Percentiles rank a stretch among this genome's conserved stretches.
These are phyloP conservation scores for Pelvicachromis taeniatus DNA, from an alignment of 2,113 vertebrate genomes.

Conservation along the genomic window DNA sequence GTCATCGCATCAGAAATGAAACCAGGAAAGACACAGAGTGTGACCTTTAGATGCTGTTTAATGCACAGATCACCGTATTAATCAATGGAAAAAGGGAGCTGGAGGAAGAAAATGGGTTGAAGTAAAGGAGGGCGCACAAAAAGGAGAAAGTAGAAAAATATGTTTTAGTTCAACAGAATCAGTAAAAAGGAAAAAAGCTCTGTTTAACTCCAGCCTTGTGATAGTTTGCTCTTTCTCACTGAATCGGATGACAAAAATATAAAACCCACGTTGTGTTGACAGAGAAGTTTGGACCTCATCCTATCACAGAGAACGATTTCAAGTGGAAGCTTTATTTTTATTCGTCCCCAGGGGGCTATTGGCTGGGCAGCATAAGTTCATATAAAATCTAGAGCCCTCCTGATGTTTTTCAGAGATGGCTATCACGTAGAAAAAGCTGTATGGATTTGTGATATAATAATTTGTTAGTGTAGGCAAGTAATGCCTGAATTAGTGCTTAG, in stretches of 20 bases:
- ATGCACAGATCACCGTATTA: neutral
- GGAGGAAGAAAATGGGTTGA: neutral
- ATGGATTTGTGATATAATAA: neutral
- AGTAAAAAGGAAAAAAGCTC: neutral
- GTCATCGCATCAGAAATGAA: neutral
- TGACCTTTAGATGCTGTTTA: constrained; percentile 21
- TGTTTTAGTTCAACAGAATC: neutral
- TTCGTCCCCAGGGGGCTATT: neutral
- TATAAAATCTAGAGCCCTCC: neutral
- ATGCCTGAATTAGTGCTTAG: neutral
- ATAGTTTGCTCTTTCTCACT: neutral
- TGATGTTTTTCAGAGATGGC: neutral
- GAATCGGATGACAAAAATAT: neutral
- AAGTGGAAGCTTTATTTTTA: constrained; percentile 8
- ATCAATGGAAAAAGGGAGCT: neutral
- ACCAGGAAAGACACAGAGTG: neutral
- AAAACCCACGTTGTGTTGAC: neutral
- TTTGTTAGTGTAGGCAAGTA: neutral
- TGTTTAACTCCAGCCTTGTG: neutral
- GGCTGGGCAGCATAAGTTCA: neutral
- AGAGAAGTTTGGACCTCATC: neutral
- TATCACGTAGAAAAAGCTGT: neutral
- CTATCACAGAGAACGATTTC: neutral
- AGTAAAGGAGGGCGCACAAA: neutral
- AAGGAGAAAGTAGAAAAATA: neutral